Base-by-base conservation (phyloP, 2,888 invertebrate species). In the Formica aserva region DNA sequence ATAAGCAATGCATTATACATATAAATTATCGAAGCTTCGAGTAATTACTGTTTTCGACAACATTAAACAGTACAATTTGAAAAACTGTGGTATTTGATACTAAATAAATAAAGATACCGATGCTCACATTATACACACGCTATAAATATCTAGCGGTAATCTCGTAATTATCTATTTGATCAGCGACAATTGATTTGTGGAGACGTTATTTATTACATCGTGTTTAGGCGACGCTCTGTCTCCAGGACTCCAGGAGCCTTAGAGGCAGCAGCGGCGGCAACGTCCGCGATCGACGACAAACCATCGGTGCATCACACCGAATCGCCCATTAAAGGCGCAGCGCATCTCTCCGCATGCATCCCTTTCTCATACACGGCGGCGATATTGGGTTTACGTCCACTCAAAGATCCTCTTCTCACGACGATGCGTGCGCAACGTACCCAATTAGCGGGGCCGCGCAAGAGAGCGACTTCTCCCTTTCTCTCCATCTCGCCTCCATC, bases 371-470 rank as follows among this genome's bases (percentile, higher is more conserved):
- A 67, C 63, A 57, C 80, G 69, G 76, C 78, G 74, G 63, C 82
- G 74, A 87, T 89, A 88, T 87, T 87, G 81, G 84, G 88, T 89
- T 84, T 83, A 83, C 82, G 85, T 89, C 82, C 86, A 84, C 83
- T 86, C 62, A 75, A 88, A 78, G 80, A 83, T 87, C 86, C 86
- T 89, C 87, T 84, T 82, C n/a, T n/a, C n/a, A 82, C 84, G 87
- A 83, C 75, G 84, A 74, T 88, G 87, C 88, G 87, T 89, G 88
- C 74, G 84, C 88, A 87, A 89, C 89, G 89, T 81, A 90, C 83
- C 89, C 90, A 89, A 89, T 89, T 89, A 89, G 89, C 85, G 88
- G 77, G 87, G 82, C 85, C 87, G 85, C 87, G 83, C 83, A 84
- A 90, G 82, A 89, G 87, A 90, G 85, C 86, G 81, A 89, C 88